phyloP scores from a whole-genome alignment of 2,113 vertebrate species.

The Calypte anna region DNA sequence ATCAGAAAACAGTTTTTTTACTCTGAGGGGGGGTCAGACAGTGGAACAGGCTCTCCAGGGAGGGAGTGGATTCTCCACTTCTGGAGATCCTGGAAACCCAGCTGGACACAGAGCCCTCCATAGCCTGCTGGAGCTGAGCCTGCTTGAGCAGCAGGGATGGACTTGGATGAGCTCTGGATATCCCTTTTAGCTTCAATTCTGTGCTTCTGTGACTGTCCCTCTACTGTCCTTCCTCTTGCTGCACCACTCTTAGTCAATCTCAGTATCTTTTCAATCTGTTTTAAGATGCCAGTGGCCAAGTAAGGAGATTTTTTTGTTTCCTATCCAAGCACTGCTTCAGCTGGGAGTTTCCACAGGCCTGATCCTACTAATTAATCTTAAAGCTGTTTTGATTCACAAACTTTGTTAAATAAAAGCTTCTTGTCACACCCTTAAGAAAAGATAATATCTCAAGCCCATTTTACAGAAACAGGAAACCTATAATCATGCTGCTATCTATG shows the following conservation, averaged over 20 bases:
- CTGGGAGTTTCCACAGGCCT: background rate
- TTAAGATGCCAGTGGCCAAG: background rate
- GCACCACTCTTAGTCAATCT: background rate
- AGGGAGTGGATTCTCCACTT: background rate
- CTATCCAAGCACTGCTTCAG: background rate
- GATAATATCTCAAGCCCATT: conserved; percentile 45
- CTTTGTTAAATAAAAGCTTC: conserved; percentile 28
- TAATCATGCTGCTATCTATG: background rate
- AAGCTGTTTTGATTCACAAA: conserved; percentile 34
- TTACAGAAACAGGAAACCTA: background rate
- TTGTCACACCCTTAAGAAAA: conserved; percentile 35
- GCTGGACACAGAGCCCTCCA: background rate
- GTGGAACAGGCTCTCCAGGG: background rate
- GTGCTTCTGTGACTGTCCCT: background rate
- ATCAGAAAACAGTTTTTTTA: background rate
- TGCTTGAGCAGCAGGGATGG: background rate
- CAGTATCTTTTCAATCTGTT: background rate
- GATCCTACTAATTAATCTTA: background rate
- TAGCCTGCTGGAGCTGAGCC: background rate
- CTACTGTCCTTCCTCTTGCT: background rate
- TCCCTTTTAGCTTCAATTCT: background rate
- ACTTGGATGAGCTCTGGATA: background rate
- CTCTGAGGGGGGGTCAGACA: rapidly evolving
- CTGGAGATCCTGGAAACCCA: rapidly evolving
- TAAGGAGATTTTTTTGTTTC: background rate